A percentile compares a stretch with the other conserved stretches of the same genome.
These are phyloP conservation scores for Ceratina japonica DNA, from an alignment of 1,140 invertebrate genomes.

Conservation along the genomic window DNA sequence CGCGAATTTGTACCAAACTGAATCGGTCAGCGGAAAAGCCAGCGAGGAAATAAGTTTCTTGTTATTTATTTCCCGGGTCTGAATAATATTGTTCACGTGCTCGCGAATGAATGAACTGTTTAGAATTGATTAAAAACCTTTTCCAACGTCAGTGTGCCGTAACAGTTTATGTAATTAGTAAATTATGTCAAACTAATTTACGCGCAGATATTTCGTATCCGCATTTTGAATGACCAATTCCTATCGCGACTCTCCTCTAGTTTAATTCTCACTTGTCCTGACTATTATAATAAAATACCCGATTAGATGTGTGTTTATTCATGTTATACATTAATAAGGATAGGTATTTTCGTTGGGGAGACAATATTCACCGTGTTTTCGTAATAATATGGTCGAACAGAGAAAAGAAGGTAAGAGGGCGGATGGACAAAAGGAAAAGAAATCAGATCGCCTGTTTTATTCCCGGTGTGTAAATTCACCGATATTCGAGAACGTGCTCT, in stretches of 20 bases:
- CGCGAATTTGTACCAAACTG: not conserved
- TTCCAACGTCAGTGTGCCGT: not conserved
- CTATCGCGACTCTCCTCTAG: not conserved
- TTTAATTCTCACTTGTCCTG: not conserved
- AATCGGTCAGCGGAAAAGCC: not conserved
- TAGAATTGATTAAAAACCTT: not conserved
- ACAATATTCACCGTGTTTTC: conserved; percentile 8
- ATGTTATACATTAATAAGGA: not conserved
- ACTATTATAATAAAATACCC: not conserved
- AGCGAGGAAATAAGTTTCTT: not conserved
- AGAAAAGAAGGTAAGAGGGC: too few relatives aligned
- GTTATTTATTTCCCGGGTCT: not conserved
- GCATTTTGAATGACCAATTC: not conserved
- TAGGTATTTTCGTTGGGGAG: not conserved
- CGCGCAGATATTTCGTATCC: too few relatives aligned
- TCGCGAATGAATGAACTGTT: not conserved
- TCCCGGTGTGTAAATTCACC: conserved; percentile 46
- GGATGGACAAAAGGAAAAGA: conserved; percentile 15
- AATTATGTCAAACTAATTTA: not conserved
- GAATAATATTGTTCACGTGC: not conserved
- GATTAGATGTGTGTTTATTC: not conserved
- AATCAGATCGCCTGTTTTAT: conserved; percentile 27
- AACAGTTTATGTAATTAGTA: not conserved
- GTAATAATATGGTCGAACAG: not conserved
- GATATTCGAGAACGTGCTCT: conserved; percentile 45